Evolutionary conservation across 2,888 invertebrate genomes (phyloP), one percentile per base, ranked within the genome.

Genomic region (Eupithecia centaureata): DNA sequence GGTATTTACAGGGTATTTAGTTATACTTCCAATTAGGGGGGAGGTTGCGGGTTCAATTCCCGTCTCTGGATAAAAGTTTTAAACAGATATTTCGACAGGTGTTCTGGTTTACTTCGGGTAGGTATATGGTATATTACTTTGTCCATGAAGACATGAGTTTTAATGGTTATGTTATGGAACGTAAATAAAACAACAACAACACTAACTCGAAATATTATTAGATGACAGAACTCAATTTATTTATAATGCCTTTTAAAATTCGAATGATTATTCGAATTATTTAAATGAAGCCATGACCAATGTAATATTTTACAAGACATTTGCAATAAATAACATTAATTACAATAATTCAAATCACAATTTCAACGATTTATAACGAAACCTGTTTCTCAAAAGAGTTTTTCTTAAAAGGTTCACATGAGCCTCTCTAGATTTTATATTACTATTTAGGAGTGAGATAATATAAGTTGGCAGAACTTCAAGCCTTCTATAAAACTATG

Each of bases 401-500:
- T 27, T n/a, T 56, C 28, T n/a, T 56, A n/a, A 28, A 67, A 67
- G 25, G n/a, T 62, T 68, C 63, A 63, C 66, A 67, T 62, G 33
- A 60, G 38, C 73, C 73, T 42, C 78, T 77, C 77, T 75, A 76
- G 73, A 83, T 80, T 82, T 82, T 82, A 83, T 78, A 82, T 75
- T 76, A 75, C 65, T 47, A 47, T 72, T 76, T 82, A 79, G 77
- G 74, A 76, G 72, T 74, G 71, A 83, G 79, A 85, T 83, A 78
- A 77, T 74, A 76, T 78, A 73, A 77, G 71, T 82, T 84, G 82
- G 82, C 82, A 79, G 77, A 75, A 73, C 79, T 75, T 81, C 82
- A 78, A 79, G 79, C 71, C 72, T 76, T 76, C 79, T 75, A 82
- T 83, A 80, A 82, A 84, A 83, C 82, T 81, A 82, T 80, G 78